These are phyloP conservation scores for Pinctada fucata DNA, from an alignment of 2,888 invertebrate genomes.

Conservation along the genomic window DNA sequence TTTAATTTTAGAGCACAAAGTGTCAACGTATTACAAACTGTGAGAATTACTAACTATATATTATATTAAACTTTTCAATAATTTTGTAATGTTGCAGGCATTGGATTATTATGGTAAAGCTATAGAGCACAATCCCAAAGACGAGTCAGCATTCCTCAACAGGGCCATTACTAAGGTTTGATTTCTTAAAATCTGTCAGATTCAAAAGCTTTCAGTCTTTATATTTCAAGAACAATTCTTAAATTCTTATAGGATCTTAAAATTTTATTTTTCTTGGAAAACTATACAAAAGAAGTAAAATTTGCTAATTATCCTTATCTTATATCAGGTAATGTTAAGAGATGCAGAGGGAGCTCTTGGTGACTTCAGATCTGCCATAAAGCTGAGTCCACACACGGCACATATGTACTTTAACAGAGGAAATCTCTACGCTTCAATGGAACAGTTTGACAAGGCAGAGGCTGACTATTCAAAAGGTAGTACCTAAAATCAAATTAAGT, in stretches of 20 bases:
- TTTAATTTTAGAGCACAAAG: not conserved
- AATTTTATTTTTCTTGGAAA: too few species aligned
- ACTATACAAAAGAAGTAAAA: too few species aligned
- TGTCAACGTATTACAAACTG: too few species aligned
- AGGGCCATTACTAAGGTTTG: constrained; percentile 75
- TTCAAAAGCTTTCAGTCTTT: too few species aligned
- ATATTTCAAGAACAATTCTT: too few species aligned
- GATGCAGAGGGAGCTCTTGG: constrained; percentile 72
- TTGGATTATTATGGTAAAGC: constrained; percentile 70
- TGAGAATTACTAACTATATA: too few species aligned
- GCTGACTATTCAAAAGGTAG: constrained; percentile 72
- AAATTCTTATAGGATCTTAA: too few species aligned
- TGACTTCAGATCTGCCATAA: constrained; percentile 72
- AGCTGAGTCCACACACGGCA: constrained; percentile 73
- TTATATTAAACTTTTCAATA: not conserved
- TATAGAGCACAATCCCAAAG: constrained; percentile 66
- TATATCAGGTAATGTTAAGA: constrained; percentile 70
- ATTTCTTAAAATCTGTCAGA: not conserved
- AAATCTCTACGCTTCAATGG: constrained; percentile 73
- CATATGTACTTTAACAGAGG: constrained; percentile 76
- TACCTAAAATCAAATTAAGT: constrained; percentile 6
- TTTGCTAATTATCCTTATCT: not conserved
- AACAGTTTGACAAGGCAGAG: constrained; percentile 71
- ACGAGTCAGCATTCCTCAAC: constrained; percentile 76
- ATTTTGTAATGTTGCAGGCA: constrained; percentile 63